Evolutionary conservation across 2,797 vertebrate genomes (phyloP).

Genomic region (Chelon labrosus): DNA sequence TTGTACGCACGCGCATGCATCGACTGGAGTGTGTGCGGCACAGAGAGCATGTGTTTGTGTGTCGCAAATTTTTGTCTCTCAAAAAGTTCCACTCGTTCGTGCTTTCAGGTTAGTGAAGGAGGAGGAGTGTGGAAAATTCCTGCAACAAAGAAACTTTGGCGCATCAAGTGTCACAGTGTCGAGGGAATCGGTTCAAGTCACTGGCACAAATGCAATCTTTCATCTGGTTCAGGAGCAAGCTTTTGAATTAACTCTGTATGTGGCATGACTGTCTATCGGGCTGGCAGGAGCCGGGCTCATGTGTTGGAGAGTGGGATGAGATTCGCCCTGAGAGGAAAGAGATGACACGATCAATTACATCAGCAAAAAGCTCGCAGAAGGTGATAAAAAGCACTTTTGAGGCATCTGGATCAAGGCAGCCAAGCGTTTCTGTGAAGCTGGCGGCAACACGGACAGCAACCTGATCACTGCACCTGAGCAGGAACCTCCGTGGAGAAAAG

Average conservation of each 20-base stretch:
- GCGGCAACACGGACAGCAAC: slow-evolving; percentile 46
- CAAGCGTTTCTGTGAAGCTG: slow-evolving; percentile 19
- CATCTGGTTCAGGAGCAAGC: slow-evolving; percentile 61
- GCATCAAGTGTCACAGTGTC: slow-evolving; percentile 58
- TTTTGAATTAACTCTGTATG: slow-evolving; percentile 67
- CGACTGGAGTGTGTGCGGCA: background rate
- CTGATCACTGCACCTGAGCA: slow-evolving; percentile 8
- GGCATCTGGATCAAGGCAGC: slow-evolving; percentile 56
- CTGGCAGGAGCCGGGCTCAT: slow-evolving; percentile 38
- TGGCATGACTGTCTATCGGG: slow-evolving; percentile 53
- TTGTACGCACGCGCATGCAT: background rate
- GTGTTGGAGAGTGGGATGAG: slow-evolving; percentile 39
- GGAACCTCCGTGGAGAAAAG: no score
- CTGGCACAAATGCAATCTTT: slow-evolving; percentile 69
- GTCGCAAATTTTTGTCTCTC: slow-evolving; percentile 31
- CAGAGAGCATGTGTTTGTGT: slow-evolving; percentile 13
- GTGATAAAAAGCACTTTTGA: slow-evolving; percentile 51
- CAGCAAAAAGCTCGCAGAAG: slow-evolving; percentile 55
- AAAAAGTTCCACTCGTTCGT: slow-evolving; percentile 53
- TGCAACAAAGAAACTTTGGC: slow-evolving; percentile 33
- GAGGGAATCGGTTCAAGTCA: slow-evolving; percentile 57
- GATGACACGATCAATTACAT: slow-evolving; percentile 73
- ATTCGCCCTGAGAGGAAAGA: slow-evolving; percentile 55
- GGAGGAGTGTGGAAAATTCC: slow-evolving; percentile 34
- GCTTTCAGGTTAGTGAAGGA: slow-evolving; percentile 39